Percentiles rank a stretch among this genome's conserved stretches.
Conservation (phyloP, 2,888 invertebrate species). For the Caenorhabditis wallacei region DNA sequence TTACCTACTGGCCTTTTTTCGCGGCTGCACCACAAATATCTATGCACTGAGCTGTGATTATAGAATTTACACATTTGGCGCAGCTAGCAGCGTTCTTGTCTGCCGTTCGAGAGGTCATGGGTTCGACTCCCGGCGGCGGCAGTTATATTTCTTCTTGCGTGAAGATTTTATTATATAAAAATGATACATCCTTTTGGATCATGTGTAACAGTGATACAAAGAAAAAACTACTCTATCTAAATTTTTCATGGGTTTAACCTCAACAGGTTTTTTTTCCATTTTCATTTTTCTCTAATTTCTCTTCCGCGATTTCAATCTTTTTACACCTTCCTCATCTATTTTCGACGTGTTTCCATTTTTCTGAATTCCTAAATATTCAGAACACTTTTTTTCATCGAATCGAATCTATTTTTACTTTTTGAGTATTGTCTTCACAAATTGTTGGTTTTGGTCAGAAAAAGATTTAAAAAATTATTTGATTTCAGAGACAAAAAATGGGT, state of each 20-base stretch:
- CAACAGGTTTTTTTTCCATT: constrained; percentile 12
- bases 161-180: no score
- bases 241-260: constrained; percentile 1
- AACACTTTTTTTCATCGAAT: neutral
- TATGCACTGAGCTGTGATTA: no score
- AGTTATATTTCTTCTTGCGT: no score
- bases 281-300: neutral
- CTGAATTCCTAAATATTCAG: constrained; percentile 1
- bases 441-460: neutral
- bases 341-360: constrained; percentile 2
- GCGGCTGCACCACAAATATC: no score
- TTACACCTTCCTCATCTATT: constrained; percentile 19
- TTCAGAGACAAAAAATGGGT: constrained; percentile 46
- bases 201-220: no score
- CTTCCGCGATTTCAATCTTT: constrained; percentile 20
- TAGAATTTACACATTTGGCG: no score
- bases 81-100: no score
- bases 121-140: no score
- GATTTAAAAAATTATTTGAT: neutral
- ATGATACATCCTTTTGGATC: no score
- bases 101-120: no score
- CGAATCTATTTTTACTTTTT: neutral
- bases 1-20: no score
- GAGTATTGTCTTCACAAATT: neutral
- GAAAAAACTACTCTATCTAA: no score